Percentiles rank a stretch among this genome's conserved stretches.
Conservation (phyloP, 2,113 vertebrate genomes). For the Oryzias celebensis region DNA sequence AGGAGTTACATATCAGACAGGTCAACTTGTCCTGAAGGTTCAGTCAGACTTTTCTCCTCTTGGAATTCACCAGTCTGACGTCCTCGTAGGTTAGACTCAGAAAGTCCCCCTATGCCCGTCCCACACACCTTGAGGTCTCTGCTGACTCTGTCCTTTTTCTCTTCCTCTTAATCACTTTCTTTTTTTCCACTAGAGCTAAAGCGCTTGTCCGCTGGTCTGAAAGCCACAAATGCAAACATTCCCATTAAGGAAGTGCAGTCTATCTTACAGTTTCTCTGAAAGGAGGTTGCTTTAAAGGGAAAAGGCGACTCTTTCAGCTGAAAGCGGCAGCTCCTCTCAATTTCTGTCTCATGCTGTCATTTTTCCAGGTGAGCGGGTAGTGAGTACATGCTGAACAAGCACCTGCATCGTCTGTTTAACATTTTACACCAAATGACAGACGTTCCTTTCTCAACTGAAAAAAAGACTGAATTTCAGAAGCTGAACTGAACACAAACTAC, state of each 20-base stretch:
- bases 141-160: conserved; percentile 20
- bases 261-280: conserved; percentile 34
- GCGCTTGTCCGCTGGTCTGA: conserved; percentile 28
- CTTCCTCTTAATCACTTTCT: conserved; percentile 23
- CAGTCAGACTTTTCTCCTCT: conserved; percentile 21
- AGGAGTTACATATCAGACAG: conserved; percentile 22
- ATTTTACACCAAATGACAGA: too few species aligned
- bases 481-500: conserved; percentile 2
- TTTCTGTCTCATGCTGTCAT: conserved; percentile 20
- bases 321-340: conserved; percentile 13
- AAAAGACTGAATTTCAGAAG: conserved; percentile 4
- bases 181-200: conserved; percentile 34
- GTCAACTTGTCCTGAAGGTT: conserved; percentile 22
- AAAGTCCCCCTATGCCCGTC: conserved; percentile 39
- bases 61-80: conserved; percentile 38
- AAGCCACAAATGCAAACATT: conserved; percentile 71
- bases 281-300: conserved; percentile 61
- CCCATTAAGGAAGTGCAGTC: conserved; percentile 61
- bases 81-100: conserved; percentile 57
- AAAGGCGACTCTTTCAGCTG: conserved; percentile 40
- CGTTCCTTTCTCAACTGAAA: too few species aligned
- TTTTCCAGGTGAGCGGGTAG: conserved; percentile 17
- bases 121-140: conserved; percentile 34
- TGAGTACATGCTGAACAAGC: conserved; percentile 8
- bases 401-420: conserved; percentile 18